Evolutionary conservation across 2,113 vertebrate genomes (phyloP), one percentile per base, ranked within the genome.

Genomic region (Gallinago jamesoni): DNA sequence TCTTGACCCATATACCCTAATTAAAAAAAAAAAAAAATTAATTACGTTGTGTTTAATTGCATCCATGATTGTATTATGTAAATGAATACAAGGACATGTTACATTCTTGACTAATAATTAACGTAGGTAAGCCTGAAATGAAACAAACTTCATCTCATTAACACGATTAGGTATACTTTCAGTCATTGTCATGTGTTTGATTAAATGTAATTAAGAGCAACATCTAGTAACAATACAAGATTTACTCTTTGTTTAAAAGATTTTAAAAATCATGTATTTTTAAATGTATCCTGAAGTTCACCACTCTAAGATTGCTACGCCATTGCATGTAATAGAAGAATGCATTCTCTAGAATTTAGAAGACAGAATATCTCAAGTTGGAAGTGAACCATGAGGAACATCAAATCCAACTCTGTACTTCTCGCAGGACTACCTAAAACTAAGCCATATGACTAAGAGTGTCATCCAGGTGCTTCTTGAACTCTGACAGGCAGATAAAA

Each of bases 1-100:
- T 91, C 97, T 41, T 98, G 98, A 81, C 91, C 98, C 67, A 97
- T 48, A 63, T 98, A 97, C 3, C 98, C 99, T 99, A 93, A 52
- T 30, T 66, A 76, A 84, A 89, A 37, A 85, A 22, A 31, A 25
- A 14, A 23, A 8, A 9, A 27, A 21, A 45, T 12, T 22, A 59
- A 37, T 47, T 69, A 7, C 0, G 48, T 68, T 89, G 37, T 74
- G 4, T 23, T 94, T 87, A 91, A 93, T 70, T 91, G 45, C 48
- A 81, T 43, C 30, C n/a, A 85, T 13, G 24, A 81, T 20, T 60
- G 12, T 35, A 68, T 80, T 80, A 84, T 57, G 6, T 86, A 97
- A 96, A 95, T 76, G 8, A 96, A 87, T 47, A 19, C 20, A 37
- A 93, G 41, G 79, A 33, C 60, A 84, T 67, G 41, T 91, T 48